Percentiles rank a stretch among this genome's conserved stretches.
These are phyloP conservation scores for Eristalis tenax DNA, from an alignment of 2,888 invertebrate genomes.

Conservation along the genomic window DNA sequence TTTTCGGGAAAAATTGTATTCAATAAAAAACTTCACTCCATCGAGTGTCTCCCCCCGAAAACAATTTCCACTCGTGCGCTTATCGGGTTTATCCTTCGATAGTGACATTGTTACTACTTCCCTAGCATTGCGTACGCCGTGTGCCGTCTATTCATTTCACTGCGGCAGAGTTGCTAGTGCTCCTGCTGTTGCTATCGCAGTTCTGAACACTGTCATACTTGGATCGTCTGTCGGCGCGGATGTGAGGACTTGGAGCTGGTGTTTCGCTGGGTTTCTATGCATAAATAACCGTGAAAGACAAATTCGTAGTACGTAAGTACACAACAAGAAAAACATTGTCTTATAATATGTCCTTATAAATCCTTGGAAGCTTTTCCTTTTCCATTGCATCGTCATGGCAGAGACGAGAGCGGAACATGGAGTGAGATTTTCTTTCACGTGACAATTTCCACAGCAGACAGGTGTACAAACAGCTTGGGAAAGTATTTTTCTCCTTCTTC, in stretches of 20 bases:
- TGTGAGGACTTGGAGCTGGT: conserved; percentile 28
- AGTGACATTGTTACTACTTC: conserved; percentile 12
- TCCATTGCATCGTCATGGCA: conserved; percentile 5
- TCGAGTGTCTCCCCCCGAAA: conserved; percentile 6
- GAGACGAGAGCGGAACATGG: not conserved
- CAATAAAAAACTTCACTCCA: conserved; percentile 22
- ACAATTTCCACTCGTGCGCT: conserved; percentile 65
- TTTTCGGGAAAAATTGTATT: conserved; percentile 66
- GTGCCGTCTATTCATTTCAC: conserved; percentile 42
- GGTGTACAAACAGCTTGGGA: conserved; percentile 65
- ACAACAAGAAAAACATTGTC: conserved; percentile 71
- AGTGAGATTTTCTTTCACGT: conserved; percentile 62
- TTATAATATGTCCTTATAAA: conserved; percentile 70
- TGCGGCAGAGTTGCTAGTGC: not conserved
- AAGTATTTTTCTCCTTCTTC: conserved; percentile 56
- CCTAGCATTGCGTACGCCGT: conserved; percentile 45
- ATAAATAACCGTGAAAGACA: conserved; percentile 68
- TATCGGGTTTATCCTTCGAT: conserved; percentile 67
- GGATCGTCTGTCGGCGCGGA: not conserved
- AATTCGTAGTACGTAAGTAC: conserved; percentile 64
- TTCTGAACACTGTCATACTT: conserved; percentile 6
- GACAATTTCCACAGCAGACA: conserved; percentile 68
- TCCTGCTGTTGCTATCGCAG: not conserved
- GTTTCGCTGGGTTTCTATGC: conserved; percentile 53
- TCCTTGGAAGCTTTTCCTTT: conserved; percentile 31